Conservation (phyloP, 2,888 invertebrate species). For the Galerucella nymphaeae region DNA sequence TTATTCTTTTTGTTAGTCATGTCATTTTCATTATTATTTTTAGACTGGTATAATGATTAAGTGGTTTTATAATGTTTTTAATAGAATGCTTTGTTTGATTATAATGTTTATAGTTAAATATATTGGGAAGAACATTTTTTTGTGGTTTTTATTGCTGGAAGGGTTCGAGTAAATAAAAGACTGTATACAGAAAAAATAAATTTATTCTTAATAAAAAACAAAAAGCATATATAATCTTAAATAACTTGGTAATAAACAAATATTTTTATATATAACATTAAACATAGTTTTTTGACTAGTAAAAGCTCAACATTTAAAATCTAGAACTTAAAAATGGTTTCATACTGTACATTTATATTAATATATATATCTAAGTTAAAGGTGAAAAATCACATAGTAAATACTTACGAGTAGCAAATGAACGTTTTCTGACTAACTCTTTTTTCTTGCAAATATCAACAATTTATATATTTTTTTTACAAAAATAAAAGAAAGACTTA, state of each 20-base stretch:
- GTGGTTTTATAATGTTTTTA: slow-evolving; percentile 16
- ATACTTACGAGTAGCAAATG: slow-evolving; percentile 55
- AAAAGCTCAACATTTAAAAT: slow-evolving; percentile 60
- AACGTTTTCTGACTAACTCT: slow-evolving; percentile 37
- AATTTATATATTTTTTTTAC: slow-evolving; percentile 38
- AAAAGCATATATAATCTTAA: slow-evolving; percentile 60
- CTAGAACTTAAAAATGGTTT: slow-evolving; percentile 61
- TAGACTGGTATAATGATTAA: slow-evolving; percentile 98
- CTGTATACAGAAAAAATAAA: slow-evolving; percentile 61
- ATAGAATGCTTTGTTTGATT: slow-evolving; percentile 2
- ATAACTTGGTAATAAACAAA: slow-evolving; percentile 62
- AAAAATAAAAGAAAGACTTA: slow-evolving; percentile 43
- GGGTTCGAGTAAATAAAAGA: background rate
- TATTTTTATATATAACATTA: slow-evolving; percentile 58
- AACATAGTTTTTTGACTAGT: slow-evolving; percentile 62
- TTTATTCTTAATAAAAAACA: slow-evolving; percentile 63
- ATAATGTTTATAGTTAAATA: background rate
- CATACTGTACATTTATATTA: slow-evolving; percentile 58
- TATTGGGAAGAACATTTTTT: background rate
- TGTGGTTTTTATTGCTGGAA: too few relatives aligned
- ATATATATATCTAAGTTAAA: slow-evolving; percentile 49
- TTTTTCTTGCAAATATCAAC: slow-evolving; percentile 45
- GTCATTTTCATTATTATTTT: slow-evolving; percentile 94
- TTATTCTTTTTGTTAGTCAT: slow-evolving; percentile 95
- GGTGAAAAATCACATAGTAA: slow-evolving; percentile 61